These are phyloP conservation scores for Brachynemurus nebulosus DNA, from an alignment of 2,888 invertebrate genomes.

Conservation along the genomic window DNA sequence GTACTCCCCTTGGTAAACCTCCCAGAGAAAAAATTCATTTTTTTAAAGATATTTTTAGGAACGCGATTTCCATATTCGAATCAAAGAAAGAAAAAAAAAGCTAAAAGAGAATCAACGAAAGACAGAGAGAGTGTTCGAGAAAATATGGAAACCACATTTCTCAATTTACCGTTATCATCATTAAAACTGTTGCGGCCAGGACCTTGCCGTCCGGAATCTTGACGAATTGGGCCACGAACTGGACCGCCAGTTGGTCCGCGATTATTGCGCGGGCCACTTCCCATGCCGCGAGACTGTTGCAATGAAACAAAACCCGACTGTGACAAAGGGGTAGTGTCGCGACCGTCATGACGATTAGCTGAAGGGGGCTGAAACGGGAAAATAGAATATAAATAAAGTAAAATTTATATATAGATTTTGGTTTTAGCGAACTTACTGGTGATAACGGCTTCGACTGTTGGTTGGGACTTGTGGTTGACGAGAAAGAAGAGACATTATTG, in stretches of 20 bases:
- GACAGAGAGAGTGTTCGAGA: no score
- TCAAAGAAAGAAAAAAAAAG: no score
- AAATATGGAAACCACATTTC: not conserved
- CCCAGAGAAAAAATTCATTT: no score
- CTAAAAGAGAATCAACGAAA: no score
- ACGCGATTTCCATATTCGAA: no score
- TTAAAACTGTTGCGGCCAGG: conserved; percentile 25
- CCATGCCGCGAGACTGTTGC: not conserved
- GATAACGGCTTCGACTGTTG: conserved; percentile 17
- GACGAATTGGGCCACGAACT: conserved; percentile 22
- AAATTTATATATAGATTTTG: not conserved
- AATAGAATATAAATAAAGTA: not conserved
- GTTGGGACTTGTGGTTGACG: conserved; percentile 22
- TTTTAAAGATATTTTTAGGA: no score
- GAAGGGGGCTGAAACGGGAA: conserved; percentile 27
- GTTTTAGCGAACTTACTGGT: conserved; percentile 19
- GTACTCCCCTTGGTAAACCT: no score
- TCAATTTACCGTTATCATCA: conserved; percentile 22
- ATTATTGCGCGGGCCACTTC: not conserved
- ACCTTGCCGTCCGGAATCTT: conserved; percentile 22
- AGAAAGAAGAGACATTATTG: conserved; percentile 21
- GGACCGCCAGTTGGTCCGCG: conserved; percentile 14
- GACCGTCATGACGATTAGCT: conserved; percentile 28
- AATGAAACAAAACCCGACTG: not conserved
- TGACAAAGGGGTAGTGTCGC: conserved; percentile 23